These are phyloP conservation scores for Romanogobio albipinnatus DNA, from an alignment of 2,113 vertebrate genomes.

Conservation along the genomic window DNA sequence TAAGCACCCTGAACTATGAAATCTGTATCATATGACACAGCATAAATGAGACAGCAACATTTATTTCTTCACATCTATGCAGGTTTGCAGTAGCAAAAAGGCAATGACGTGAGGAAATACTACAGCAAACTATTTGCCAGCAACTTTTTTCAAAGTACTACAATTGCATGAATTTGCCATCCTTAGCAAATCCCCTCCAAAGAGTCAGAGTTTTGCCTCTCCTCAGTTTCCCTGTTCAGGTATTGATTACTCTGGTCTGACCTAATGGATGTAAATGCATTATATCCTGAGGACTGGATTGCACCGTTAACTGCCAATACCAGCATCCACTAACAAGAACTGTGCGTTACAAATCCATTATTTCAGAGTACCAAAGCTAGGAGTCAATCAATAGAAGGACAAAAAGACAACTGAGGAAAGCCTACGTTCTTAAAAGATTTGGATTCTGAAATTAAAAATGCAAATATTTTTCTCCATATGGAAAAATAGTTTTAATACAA, in stretches of 20 bases:
- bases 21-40: neutral
- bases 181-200: neutral
- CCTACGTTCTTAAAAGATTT: conserved; percentile 8
- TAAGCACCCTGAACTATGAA: neutral
- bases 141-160: conserved; percentile 4
- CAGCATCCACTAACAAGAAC: conserved; percentile 30
- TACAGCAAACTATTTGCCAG: neutral
- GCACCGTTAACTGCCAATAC: conserved; percentile 33
- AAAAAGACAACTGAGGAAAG: neutral
- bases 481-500: too few relatives aligned
- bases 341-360: conserved; percentile 39
- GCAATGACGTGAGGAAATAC: neutral
- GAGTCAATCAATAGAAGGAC: conserved; percentile 12
- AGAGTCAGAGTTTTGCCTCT: neutral
- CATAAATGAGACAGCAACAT: conserved; percentile 28
- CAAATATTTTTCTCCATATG: too few relatives aligned
- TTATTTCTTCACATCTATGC: neutral
- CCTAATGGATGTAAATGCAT: conserved; percentile 49
- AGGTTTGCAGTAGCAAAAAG: neutral
- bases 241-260: conserved; percentile 45
- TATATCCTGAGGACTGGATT: conserved; percentile 31
- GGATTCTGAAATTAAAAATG: too few relatives aligned
- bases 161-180: conserved; percentile 15
- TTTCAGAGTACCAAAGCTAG: neutral
- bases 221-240: conserved; percentile 32